Conservation (phyloP, 2,113 vertebrate species). For the Syngnathoides biaculeatus region DNA sequence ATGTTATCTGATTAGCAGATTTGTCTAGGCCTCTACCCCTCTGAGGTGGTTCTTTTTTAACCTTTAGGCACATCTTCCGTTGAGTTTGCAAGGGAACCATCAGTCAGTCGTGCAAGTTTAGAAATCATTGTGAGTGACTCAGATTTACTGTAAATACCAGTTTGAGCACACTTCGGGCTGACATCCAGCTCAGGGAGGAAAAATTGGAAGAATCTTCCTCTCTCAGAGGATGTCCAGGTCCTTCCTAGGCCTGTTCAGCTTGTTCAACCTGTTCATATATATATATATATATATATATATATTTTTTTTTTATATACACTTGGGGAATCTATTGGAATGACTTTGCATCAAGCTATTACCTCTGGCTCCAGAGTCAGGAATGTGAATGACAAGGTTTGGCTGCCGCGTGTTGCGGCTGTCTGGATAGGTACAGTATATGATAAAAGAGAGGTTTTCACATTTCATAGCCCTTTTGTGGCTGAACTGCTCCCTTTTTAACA, state of each 20-base stretch:
- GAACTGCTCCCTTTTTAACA: conserved; percentile 7
- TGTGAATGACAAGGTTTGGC: conserved; percentile 12
- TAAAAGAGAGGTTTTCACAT: conserved; percentile 39
- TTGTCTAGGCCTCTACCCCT: conserved; percentile 59
- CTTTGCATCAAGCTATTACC: conserved; percentile 24
- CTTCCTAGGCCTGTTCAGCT: conserved; percentile 9
- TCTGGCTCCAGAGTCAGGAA: conserved; percentile 34
- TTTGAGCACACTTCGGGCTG: conserved; percentile 18
- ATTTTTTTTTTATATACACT: conserved; percentile 25
- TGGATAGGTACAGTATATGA: conserved; percentile 8
- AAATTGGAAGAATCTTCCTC: conserved; percentile 19
- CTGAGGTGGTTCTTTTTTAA: conserved; percentile 61
- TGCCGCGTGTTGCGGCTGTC: conserved; percentile 6
- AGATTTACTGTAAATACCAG: conserved; percentile 13
- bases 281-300: no score
- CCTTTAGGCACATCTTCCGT: conserved; percentile 35
- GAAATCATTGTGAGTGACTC: conserved; percentile 2
- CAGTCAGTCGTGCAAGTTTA: conserved; percentile 8
- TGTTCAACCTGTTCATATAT: no score
- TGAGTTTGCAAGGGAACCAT: conserved; percentile 20
- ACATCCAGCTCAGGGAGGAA: conserved; percentile 9
- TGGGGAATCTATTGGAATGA: conserved; percentile 45
- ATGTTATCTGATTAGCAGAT: no score
- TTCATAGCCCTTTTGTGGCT: conserved; percentile 38
- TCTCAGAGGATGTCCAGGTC: conserved; percentile 5